Conservation (phyloP, 92 coral and sea anemone genomes). For the Virgularia gustaviana region DNA sequence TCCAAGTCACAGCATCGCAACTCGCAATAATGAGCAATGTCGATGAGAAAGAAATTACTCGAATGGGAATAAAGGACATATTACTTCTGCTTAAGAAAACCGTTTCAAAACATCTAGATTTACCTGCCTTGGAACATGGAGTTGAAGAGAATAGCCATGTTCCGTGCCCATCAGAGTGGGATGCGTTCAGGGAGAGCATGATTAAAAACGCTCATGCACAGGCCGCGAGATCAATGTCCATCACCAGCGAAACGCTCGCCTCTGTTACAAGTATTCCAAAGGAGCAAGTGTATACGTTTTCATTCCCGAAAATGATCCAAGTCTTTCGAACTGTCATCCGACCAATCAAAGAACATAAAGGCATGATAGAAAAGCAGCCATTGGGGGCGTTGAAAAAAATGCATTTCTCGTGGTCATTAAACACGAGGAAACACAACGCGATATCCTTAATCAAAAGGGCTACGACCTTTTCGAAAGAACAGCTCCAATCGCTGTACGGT, state of each 20-base stretch:
- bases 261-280: neutral
- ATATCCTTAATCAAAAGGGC: neutral
- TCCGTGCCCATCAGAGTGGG: slow-evolving; percentile 1
- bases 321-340: neutral
- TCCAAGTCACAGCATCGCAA: slow-evolving; percentile 5
- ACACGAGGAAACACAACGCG: slow-evolving; percentile 8
- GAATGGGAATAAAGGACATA: slow-evolving; percentile 13
- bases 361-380: slow-evolving; percentile 9
- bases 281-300: neutral
- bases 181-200: neutral
- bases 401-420: neutral
- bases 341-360: slow-evolving; percentile 1
- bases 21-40: slow-evolving; percentile 6
- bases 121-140: neutral
- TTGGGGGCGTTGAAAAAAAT: neutral
- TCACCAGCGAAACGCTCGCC: slow-evolving; percentile 10
- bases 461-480: neutral
- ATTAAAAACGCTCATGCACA: neutral
- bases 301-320: neutral
- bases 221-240: slow-evolving; percentile 11
- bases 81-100: neutral
- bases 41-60: neutral
- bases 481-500: slow-evolving; percentile 7
- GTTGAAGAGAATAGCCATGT: neutral
- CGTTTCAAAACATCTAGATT: neutral